phyloP scores from a whole-genome alignment of 2,888 invertebrate species.

The Cryptocephalus moraei region DNA sequence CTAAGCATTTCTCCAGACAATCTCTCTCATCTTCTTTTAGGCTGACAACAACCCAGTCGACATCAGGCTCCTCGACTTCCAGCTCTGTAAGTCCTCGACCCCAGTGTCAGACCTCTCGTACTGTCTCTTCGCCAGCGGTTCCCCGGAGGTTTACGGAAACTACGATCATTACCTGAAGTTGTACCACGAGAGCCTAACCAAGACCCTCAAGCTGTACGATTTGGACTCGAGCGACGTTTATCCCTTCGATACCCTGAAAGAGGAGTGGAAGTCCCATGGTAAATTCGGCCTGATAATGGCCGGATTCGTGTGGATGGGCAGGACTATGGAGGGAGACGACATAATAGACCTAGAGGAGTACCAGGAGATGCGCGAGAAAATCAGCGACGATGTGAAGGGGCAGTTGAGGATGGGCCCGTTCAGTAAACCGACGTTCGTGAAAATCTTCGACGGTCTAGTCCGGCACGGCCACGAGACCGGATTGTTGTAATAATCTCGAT shows the following conservation, averaged over 20 bases:
- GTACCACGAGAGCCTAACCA: slow-evolving; percentile 25
- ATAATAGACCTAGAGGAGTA: slow-evolving; percentile 4
- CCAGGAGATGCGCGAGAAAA: too few relatives aligned
- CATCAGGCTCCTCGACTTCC: slow-evolving; percentile 23
- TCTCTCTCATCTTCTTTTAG: neutral
- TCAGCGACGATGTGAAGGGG: too few relatives aligned
- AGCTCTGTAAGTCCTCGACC: slow-evolving; percentile 16
- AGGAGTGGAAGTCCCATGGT: slow-evolving; percentile 17
- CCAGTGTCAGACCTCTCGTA: slow-evolving; percentile 28
- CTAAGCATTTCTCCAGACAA: too few relatives aligned
- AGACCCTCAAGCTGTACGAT: slow-evolving; percentile 17
- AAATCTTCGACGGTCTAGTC: too few relatives aligned
- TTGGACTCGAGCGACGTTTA: slow-evolving; percentile 21
- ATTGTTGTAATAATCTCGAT: too few relatives aligned
- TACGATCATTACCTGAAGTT: slow-evolving; percentile 22
- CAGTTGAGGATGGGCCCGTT: too few relatives aligned
- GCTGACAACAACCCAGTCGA: neutral
- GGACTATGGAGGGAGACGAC: slow-evolving; percentile 13
- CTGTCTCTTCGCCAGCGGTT: slow-evolving; percentile 25
- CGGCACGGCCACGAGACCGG: too few relatives aligned
- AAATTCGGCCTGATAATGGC: slow-evolving; percentile 13
- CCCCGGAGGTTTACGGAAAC: slow-evolving; percentile 20
- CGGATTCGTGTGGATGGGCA: slow-evolving; percentile 10
- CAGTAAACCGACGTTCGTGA: too few relatives aligned
- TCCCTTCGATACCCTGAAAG: slow-evolving; percentile 18